Evolutionary conservation across 2,888 invertebrate species (phyloP), one percentile per base, ranked within the genome.

Genomic region (Argyra leucocephala): DNA sequence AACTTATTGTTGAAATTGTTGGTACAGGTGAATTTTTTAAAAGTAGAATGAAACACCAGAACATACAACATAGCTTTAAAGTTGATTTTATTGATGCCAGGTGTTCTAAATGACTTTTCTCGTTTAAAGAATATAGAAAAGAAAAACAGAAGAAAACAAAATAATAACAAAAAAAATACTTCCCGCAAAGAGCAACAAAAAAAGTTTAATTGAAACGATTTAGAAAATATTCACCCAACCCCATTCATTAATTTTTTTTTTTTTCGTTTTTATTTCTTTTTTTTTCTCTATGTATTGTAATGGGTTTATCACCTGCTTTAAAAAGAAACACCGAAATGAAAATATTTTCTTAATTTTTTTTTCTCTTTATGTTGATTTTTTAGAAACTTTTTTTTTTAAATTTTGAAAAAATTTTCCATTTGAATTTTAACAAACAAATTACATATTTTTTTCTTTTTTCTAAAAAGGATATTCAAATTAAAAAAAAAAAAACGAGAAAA

Each of bases 71-170:
- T 48, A 48, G 15, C 15, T 48, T 48, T 15, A 48, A 48, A 48
- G 48, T 48, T 48, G 48, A 48, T 48, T 48, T 48, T 48, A 48
- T 12, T 15, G 48, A 18, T 18, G 48, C 18, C 48, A 48, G 48
- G 48, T 48, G 48, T n/a, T 48, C n/a, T 48, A 48, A 48, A 48
- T 48, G 48, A 48, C 48, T 48, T 48, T 48, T 18, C 48, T 48
- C 48, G 48, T 48, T 48, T 48, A 48, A 48, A 48, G 48, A 48
- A 48, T 48, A 18, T 18, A 6, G 15, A 48, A 48, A 48, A 18
- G 2, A 48, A 18, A 48, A 48, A 48, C 12, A 48, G 15, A n/a
- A 18, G 1, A 48, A 48, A 9, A 48, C 12, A 48, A 48, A 48
- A 5, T 5, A 48, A 37, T 3, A 37, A 37, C 12, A 37, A 48